Evolutionary conservation across 2,888 invertebrate species (phyloP).

Genomic region (Hoplodrina blanda): DNA sequence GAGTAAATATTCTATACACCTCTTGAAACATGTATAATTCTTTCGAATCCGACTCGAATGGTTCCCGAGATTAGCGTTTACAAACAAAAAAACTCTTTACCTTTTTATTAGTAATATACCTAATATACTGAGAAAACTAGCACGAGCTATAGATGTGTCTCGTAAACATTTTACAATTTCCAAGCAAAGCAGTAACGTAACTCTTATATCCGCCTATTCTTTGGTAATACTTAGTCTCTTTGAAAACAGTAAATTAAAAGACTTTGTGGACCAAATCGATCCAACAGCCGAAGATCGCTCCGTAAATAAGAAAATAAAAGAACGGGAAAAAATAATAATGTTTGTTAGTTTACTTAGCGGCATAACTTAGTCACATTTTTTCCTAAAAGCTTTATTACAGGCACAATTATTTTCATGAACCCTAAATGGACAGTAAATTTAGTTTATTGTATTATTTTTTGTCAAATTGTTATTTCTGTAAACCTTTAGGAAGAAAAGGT

Average conservation of each 20-base stretch:
- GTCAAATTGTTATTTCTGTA: neutral
- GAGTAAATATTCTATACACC: too few species aligned
- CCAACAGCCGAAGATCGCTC: neutral
- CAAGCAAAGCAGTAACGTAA: neutral
- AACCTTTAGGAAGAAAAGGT: too few species aligned
- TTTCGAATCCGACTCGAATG: too few species aligned
- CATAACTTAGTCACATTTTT: neutral
- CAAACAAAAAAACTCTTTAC: too few species aligned
- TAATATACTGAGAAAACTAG: too few species aligned
- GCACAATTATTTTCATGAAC: neutral
- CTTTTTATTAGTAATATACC: too few species aligned
- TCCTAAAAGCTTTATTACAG: neutral
- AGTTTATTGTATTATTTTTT: neutral
- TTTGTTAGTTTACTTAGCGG: neutral
- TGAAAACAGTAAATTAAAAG: neutral
- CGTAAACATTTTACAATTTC: neutral
- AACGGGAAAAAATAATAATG: too few species aligned
- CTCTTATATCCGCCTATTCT: neutral
- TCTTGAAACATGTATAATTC: too few species aligned
- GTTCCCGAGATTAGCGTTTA: too few species aligned
- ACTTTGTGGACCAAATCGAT: neutral
- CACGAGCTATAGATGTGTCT: too few species aligned
- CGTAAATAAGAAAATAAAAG: constrained; percentile 6
- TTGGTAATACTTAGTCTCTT: neutral
- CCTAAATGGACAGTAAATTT: neutral